phyloP scores from a whole-genome alignment of 1,140 invertebrate species.

The Carcinoscorpius rotundicauda region DNA sequence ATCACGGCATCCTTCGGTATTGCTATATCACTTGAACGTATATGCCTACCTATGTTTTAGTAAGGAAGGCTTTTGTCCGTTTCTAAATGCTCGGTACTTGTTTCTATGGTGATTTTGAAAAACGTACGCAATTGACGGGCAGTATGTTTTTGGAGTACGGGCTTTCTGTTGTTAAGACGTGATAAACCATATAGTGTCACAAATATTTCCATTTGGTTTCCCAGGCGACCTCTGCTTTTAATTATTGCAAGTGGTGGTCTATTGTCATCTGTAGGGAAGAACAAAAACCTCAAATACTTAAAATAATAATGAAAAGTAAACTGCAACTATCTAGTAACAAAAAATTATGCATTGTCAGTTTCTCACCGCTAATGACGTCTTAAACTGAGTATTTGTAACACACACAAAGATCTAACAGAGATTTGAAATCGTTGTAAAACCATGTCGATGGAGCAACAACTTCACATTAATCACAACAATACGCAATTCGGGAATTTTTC shows the following conservation, averaged over 20 bases:
- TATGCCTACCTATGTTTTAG: not conserved
- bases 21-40: not conserved
- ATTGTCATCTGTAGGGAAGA: too few species aligned
- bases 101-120: not conserved
- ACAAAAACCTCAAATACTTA: too few species aligned
- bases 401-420: too few species aligned
- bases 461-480: too few species aligned
- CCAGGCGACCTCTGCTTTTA: constrained; percentile 39
- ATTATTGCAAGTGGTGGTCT: constrained; percentile 6
- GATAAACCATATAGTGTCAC: constrained; percentile 46
- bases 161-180: constrained; percentile 39
- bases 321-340: too few species aligned
- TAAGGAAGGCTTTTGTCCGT: not conserved
- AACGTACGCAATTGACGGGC: not conserved
- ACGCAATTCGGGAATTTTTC: too few species aligned
- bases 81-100: not conserved
- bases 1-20: not conserved
- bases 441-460: too few species aligned
- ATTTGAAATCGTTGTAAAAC: too few species aligned
- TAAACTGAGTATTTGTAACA: too few species aligned
- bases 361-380: too few species aligned
- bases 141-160: not conserved
- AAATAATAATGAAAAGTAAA: too few species aligned
- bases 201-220: constrained; percentile 53
- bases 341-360: too few species aligned